These are phyloP conservation scores for Agrotis segetum DNA, from an alignment of 2,888 invertebrate species.

Conservation along the genomic window DNA sequence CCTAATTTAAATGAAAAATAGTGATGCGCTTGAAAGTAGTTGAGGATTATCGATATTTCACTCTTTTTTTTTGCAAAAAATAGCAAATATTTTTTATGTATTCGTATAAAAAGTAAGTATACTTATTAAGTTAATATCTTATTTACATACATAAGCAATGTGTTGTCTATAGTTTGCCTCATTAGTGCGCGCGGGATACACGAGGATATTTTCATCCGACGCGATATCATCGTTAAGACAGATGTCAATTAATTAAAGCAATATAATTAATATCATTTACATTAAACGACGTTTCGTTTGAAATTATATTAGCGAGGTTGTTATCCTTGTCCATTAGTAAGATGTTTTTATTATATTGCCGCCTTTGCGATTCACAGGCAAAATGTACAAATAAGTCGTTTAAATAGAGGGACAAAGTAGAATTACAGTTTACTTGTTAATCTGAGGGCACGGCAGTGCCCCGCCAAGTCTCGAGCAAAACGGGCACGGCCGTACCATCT, in stretches of 20 bases:
- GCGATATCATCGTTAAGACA: conserved; percentile 38
- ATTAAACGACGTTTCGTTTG: conserved; percentile 14
- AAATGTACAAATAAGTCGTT: neutral
- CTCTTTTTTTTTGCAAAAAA: neutral
- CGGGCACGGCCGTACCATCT: too few species aligned
- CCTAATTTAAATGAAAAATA: conserved; percentile 11
- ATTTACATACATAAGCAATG: neutral
- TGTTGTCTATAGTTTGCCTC: conserved; percentile 37
- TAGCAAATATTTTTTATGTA: neutral
- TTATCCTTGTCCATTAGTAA: conserved; percentile 36
- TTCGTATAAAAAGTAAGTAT: neutral
- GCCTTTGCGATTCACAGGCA: neutral
- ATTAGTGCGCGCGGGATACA: conserved; percentile 22
- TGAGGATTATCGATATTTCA: neutral
- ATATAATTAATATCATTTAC: conserved; percentile 20
- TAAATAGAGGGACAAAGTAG: neutral
- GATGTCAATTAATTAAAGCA: conserved; percentile 52
- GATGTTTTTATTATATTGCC: neutral
- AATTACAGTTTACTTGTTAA: too few species aligned
- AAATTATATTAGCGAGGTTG: conserved; percentile 26
- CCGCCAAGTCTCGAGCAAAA: too few species aligned
- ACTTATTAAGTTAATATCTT: neutral
- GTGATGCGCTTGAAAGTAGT: conserved; percentile 1
- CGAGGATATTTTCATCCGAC: conserved; percentile 43
- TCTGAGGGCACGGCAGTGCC: too few species aligned